Evolutionary conservation across 2,888 invertebrate genomes (phyloP), one percentile per base, ranked within the genome.

Genomic region (Tachina grossa): DNA sequence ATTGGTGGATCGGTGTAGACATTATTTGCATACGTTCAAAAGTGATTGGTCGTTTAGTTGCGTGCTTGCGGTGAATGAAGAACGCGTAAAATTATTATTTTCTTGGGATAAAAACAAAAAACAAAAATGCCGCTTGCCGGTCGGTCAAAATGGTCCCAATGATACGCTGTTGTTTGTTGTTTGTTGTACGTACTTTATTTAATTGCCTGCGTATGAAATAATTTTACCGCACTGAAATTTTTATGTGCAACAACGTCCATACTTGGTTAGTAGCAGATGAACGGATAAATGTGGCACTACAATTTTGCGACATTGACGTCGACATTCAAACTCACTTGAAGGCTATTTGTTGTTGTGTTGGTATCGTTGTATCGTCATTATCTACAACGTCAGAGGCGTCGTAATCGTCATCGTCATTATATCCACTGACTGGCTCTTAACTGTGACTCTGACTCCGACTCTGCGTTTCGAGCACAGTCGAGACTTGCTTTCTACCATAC

Each of bases 271-370:
- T 81, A 63, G 72, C 72, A 66, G 82, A 82, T 85, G 82, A 82
- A 82, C 76, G 84, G 82, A 82, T 85, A 85, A 85, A 81, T 74
- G 77, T 74, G 76, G 71, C 65, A 84, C 69, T 79, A 59, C 51
- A 66, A 39, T 68, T n/a, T 59, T 68, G 49, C 69, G 68, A 57
- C 68, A 69, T 55, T 79, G 68, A 74, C 39, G 63, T 57, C 76
- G 68, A 74, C 57, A 74, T 82, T 47, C 57, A 82, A 82, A 82
- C 74, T 78, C 55, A 68, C 49, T 63, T 82, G 68, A 74, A 65
- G 55, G 31, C 74, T 75, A 45, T 78, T 76, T 69, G 53, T 66
- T 57, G 59, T 43, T 51, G 41, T 6, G 6, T 31, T 31, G 31
- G 31, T 31, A 31, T 31, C 31, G 22, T 14, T n/a, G 41, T 71